Conservation (phyloP, 2,888 invertebrate genomes). For the Lasioglossum malachurum region DNA sequence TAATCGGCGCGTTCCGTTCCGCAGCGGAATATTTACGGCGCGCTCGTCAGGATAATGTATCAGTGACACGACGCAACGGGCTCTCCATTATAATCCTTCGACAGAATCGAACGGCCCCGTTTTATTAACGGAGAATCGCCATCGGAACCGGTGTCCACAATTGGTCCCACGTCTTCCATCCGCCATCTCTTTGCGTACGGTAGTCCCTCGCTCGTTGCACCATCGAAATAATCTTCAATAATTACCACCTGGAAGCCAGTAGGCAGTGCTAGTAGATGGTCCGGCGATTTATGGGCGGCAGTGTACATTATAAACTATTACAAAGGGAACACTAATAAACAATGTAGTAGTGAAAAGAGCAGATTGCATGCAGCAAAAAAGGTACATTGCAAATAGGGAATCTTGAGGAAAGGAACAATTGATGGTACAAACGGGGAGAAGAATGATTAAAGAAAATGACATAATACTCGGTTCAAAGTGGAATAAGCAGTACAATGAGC, state of each 20-base stretch:
- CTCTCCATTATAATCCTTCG: slow-evolving; percentile 46
- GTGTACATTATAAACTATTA: too few relatives aligned
- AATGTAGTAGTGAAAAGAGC: too few relatives aligned
- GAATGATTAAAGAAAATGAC: not conserved
- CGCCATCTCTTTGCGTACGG: not conserved
- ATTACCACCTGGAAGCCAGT: too few relatives aligned
- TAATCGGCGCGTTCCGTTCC: slow-evolving; percentile 52
- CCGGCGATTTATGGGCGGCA: too few relatives aligned
- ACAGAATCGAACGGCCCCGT: slow-evolving; percentile 50
- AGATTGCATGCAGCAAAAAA: too few relatives aligned
- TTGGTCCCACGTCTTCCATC: not conserved
- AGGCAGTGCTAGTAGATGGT: too few relatives aligned
- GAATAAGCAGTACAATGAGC: not conserved
- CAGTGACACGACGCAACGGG: slow-evolving; percentile 26
- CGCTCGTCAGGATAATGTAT: slow-evolving; percentile 63
- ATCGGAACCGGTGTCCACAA: not conserved
- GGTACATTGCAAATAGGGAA: not conserved
- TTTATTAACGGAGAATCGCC: slow-evolving; percentile 13
- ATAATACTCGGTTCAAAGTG: not conserved
- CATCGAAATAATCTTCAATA: too few relatives aligned
- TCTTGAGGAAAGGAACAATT: not conserved
- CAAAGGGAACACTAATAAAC: too few relatives aligned
- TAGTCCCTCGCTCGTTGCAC: not conserved
- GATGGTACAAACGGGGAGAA: not conserved
- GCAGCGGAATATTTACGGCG: slow-evolving; percentile 54